Conservation (phyloP, 1,140 invertebrate species). For the Bombus waltoni region DNA sequence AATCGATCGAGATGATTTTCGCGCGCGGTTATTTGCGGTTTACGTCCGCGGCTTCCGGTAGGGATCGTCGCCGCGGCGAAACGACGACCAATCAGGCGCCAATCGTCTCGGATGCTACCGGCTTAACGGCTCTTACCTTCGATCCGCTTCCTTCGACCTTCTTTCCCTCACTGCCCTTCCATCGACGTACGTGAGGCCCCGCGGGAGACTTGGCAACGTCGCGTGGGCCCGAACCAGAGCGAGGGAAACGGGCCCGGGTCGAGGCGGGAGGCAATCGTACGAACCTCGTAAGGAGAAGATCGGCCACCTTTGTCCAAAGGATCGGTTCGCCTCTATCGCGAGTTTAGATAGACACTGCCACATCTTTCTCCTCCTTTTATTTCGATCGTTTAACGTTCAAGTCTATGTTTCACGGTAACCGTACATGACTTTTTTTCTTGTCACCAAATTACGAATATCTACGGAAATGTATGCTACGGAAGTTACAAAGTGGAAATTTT, state of each 20-base stretch:
- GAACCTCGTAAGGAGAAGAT: slow-evolving; percentile 40
- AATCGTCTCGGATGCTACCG: slow-evolving; percentile 72
- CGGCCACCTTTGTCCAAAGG: slow-evolving; percentile 45
- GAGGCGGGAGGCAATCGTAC: slow-evolving; percentile 45
- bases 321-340: background rate
- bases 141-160: slow-evolving; percentile 56
- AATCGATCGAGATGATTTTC: background rate
- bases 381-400: background rate
- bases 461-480: too few relatives aligned
- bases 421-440: too few relatives aligned
- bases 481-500: too few relatives aligned
- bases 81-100: slow-evolving; percentile 65
- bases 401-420: background rate
- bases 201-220: slow-evolving; percentile 66
- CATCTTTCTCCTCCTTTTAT: background rate
- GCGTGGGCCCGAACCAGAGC: slow-evolving; percentile 56
- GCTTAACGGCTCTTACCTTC: slow-evolving; percentile 68
- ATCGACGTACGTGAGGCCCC: slow-evolving; percentile 39
- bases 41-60: slow-evolving; percentile 38
- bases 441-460: too few relatives aligned
- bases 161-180: slow-evolving; percentile 58
- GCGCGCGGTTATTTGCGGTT: slow-evolving; percentile 38
- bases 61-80: slow-evolving; percentile 31
- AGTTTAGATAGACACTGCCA: background rate
- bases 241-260: slow-evolving; percentile 45